Evolutionary conservation across 2,888 invertebrate species (phyloP), one percentile per base, ranked within the genome.

Genomic region (Trimorus sp.): DNA sequence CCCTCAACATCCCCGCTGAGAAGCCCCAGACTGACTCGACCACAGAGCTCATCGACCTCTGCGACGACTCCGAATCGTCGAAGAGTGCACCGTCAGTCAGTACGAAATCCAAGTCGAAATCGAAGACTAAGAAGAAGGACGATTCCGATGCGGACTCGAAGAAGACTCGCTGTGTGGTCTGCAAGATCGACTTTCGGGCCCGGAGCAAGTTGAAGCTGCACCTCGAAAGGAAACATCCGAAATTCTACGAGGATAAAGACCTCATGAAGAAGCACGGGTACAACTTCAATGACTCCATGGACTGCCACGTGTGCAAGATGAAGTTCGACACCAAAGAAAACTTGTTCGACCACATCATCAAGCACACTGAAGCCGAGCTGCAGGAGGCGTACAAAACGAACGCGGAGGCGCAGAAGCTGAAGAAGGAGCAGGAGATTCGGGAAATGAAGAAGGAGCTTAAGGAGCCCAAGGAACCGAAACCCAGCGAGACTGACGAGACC

Each of bases 281-380:
- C 60, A 54, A 49, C 0, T 38, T 69, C 65, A 58, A 66, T 12
- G 53, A 37, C 62, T 63, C 71, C 0, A 78, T 70, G 56, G 58
- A 60, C 1, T 91, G 91, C 58, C 86, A 73, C 7, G 84, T 90
- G 1, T 91, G 91, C 58, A 85, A 77, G 4, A 42, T 71, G 15
- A 49, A 11, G 0, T 90, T 88, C 63, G 74, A 84, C 0, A 82
- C 86, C 0, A 84, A 83, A 40, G 79, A 81, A 1, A 77, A 78
- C 8, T 68, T 91, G 0, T 86, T 88, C 8, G 85, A 86, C 3
- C 91, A 91, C 58, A 83, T 90, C 48, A 86, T 83, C 48, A 83
- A 84, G 2, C 91, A 91, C 59, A 89, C 88, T 0, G 85, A 86
- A 16, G 53, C 16, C 3, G 89, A 90, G 26, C 75, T 89, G 5